Percentiles rank a stretch among this genome's conserved stretches.
Conservation (phyloP, 2,888 invertebrate genomes). For the Heliconius ismenius region DNA sequence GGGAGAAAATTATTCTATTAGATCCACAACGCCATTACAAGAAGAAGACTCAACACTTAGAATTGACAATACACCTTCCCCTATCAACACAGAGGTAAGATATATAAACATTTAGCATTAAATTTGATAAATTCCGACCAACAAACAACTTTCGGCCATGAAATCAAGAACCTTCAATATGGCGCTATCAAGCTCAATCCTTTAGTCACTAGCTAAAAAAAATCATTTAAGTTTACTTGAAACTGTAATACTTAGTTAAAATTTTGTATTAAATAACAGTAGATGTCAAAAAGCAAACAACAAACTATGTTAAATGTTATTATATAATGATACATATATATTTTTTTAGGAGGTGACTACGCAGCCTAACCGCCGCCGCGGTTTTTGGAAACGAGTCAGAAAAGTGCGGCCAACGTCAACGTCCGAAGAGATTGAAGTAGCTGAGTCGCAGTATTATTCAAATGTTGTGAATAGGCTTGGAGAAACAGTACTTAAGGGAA, state of each 20-base stretch:
- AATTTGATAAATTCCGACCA: background rate
- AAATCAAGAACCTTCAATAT: background rate
- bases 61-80: constrained; percentile 51
- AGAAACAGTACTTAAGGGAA: constrained; percentile 55
- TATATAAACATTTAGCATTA: constrained; percentile 9
- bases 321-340: background rate
- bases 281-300: too few relatives aligned
- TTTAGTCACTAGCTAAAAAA: background rate
- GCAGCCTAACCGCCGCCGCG: constrained; percentile 79
- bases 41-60: constrained; percentile 57
- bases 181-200: background rate
- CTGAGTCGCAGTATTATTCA: constrained; percentile 87
- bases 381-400: constrained; percentile 87
- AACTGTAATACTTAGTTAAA: background rate
- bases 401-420: constrained; percentile 79
- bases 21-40: constrained; percentile 53
- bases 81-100: constrained; percentile 59
- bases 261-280: background rate
- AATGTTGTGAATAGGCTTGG: constrained; percentile 83
- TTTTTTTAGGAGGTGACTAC: constrained; percentile 58
- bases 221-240: background rate
- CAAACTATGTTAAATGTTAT: too few relatives aligned
- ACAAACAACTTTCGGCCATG: background rate
- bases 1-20: constrained; percentile 60
- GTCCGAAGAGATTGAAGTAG: constrained; percentile 87